These are phyloP conservation scores for Dipodomys spectabilis DNA, from an alignment of 2,113 vertebrate species.

Conservation along the genomic window DNA sequence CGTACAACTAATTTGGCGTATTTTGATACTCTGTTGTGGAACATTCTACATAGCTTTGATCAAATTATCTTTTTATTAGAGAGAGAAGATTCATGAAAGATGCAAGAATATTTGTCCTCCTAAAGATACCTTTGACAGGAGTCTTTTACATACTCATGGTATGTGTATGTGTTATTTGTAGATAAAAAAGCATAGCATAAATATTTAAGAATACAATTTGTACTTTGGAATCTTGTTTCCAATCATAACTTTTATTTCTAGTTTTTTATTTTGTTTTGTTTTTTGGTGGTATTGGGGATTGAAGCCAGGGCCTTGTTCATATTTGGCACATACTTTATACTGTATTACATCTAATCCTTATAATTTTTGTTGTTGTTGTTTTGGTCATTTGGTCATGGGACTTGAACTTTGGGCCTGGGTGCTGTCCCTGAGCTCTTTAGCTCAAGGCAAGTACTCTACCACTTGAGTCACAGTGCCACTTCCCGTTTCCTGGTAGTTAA, in stretches of 20 bases:
- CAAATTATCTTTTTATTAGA: slow-evolving; percentile 87
- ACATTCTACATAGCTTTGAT: slow-evolving; percentile 57
- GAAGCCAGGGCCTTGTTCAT: neutral
- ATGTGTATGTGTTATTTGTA: slow-evolving; percentile 73
- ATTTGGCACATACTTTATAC: neutral
- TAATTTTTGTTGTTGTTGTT: neutral
- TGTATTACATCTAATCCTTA: neutral
- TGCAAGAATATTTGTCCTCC: slow-evolving; percentile 93
- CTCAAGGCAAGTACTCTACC: too few species aligned
- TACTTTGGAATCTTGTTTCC: neutral
- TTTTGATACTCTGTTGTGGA: slow-evolving; percentile 42
- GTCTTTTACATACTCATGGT: slow-evolving; percentile 92
- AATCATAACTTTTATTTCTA: neutral
- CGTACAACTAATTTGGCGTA: slow-evolving; percentile 49
- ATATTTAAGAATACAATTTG: slow-evolving; percentile 56
- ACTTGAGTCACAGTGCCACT: too few species aligned
- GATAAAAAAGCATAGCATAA: slow-evolving; percentile 41
- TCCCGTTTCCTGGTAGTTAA: too few species aligned
- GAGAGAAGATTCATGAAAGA: slow-evolving; percentile 95
- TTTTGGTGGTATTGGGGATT: neutral
- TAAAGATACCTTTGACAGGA: slow-evolving; percentile 92
- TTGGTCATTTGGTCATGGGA: too few species aligned
- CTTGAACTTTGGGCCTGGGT: too few species aligned
- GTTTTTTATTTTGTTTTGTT: too few species aligned
- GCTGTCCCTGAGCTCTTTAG: too few species aligned